Evolutionary conservation across 2,888 invertebrate genomes (phyloP).

Genomic region (Pristionchus arcanus): DNA sequence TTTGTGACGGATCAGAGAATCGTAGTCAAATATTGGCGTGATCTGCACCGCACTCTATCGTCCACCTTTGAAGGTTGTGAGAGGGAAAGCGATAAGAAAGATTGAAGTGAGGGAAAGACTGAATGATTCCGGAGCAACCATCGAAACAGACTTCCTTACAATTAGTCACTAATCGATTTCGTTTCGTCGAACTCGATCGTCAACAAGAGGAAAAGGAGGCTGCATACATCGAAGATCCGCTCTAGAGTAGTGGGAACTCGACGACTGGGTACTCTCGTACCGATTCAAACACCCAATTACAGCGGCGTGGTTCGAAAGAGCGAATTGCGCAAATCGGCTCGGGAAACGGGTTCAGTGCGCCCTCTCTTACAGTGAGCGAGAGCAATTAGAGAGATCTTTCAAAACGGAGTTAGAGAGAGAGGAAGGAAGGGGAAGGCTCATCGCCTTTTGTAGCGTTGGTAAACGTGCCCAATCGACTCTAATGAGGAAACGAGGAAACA

Average conservation of each 20-base stretch:
- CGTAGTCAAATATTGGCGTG: background rate
- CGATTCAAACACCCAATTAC: conserved; percentile 28
- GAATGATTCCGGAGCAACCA: background rate
- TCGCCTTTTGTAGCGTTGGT: conserved; percentile 13
- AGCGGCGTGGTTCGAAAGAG: background rate
- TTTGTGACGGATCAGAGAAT: background rate
- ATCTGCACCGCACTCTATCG: background rate
- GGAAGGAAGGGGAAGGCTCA: background rate
- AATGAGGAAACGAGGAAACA: background rate
- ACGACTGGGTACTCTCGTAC: conserved; percentile 17
- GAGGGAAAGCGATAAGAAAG: conserved; percentile 1
- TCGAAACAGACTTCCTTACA: conserved; percentile 10
- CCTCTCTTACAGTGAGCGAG: conserved; percentile 15
- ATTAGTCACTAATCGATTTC: background rate
- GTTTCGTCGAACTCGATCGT: background rate
- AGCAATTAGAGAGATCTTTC: conserved; percentile 39
- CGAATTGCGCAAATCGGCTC: conserved; percentile 30
- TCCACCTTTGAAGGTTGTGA: background rate
- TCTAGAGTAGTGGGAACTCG: background rate
- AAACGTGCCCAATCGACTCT: background rate
- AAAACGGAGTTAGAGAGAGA: background rate
- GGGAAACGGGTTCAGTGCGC: conserved; percentile 11
- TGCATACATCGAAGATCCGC: background rate
- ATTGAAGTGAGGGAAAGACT: background rate
- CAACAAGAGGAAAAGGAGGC: background rate